Base-by-base conservation (phyloP, 2,113 vertebrate genomes). In the Vidua macroura region DNA sequence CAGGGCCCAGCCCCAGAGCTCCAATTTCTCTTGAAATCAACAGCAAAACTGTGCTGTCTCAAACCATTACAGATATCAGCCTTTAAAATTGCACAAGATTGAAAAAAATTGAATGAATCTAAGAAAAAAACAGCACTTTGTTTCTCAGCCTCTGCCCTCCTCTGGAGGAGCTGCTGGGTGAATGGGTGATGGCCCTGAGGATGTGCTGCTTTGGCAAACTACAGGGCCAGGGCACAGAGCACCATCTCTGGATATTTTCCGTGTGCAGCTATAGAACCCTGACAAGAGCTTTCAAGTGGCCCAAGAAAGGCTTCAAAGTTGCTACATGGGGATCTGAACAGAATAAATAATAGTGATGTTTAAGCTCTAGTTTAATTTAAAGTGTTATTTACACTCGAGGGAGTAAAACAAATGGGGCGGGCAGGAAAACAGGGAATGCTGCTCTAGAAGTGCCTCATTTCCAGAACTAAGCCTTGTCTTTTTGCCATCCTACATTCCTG, bases 21-120 rank as follows among this genome's bases (percentile, higher is more conserved):
- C 55, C 15, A 16, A 48, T 63, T 90, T 86, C 46, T 63, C 59
- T 35, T 43, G 41, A 80, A 91, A 77, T 67, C 93, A 80, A 22
- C 21, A 53, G 41, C 46, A 69, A 33, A 69, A 62, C 15, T 35
- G 53, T 53, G 25, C 44, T 31, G 46, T 66, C 62, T 69, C 64
- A 44, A 86, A 27, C 43, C 19, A 2, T 13, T 82, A 46, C 3
- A 28, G 28, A 62, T 8, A 35, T 7, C 1, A n/a, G 25, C n/a
- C 67, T 69, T 76, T 30, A 58, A 86, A 79, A 90, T 4, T 43
- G 53, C 25, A 58, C 43, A 79, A 43, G 23, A n/a, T 39, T 39
- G 9, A 4, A 80, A 88, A 88, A 53, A 27, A 0, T 0, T 0
- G 27, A 66, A 56, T 41, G 2, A 67, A 39, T 15, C 21, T 48